A percentile compares a stretch with the other conserved stretches of the same genome.
Conservation (phyloP, 2,797 vertebrate genomes). For the Gallinago stenura region DNA sequence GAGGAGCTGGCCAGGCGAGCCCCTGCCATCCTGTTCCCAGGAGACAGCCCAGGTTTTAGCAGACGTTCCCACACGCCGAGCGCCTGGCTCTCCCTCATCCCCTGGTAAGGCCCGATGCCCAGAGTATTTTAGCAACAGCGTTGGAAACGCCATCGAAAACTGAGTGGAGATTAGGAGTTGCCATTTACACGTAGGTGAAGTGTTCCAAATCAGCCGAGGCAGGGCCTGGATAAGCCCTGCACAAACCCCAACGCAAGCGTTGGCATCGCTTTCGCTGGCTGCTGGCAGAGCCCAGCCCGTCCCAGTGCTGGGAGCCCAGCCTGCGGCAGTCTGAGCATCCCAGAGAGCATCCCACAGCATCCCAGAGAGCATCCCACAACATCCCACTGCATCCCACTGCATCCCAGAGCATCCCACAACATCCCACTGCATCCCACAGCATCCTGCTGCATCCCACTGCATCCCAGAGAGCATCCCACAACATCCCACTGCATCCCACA, state of each 20-base stretch:
- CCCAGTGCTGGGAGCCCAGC: accelerated
- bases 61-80: accelerated
- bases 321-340: background rate
- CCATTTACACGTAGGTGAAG: accelerated
- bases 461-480: background rate
- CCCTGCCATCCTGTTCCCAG: accelerated
- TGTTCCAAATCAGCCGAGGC: accelerated
- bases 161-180: background rate
- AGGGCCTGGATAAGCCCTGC: background rate
- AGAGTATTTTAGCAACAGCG: background rate
- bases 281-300: accelerated
- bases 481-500: no score
- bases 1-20: accelerated
- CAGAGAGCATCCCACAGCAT: background rate
- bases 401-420: background rate
- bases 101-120: accelerated
- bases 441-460: background rate
- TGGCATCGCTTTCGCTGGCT: accelerated
- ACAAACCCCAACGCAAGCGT: accelerated
- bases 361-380: no score
- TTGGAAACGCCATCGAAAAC: background rate
- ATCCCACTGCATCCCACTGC: background rate
- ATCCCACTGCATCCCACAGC: background rate
- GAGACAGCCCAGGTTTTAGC: background rate
- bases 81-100: accelerated